Conservation (phyloP, 1,140 invertebrate genomes). For the Lordiphosa clarofinis region DNA sequence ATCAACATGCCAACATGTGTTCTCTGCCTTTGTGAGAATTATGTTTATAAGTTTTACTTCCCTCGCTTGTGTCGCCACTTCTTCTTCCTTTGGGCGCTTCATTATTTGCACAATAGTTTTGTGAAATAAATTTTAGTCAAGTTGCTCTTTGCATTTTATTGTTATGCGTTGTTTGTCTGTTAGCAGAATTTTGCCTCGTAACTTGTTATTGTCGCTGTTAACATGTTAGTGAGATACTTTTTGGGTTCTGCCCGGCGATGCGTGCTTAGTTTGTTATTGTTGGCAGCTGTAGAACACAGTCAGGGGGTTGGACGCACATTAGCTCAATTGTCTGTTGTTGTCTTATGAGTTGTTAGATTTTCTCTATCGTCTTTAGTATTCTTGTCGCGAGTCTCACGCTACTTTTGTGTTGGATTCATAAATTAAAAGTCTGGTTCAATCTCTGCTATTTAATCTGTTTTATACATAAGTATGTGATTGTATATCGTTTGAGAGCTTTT, state of each 20-base stretch:
- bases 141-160: constrained; percentile 64
- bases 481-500: too few relatives aligned
- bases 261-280: constrained; percentile 46
- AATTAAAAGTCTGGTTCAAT: constrained; percentile 52
- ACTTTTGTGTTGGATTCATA: constrained; percentile 29
- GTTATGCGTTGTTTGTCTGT: constrained; percentile 42
- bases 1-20: constrained; percentile 72
- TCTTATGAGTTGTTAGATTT: constrained; percentile 23
- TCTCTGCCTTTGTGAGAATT: constrained; percentile 28
- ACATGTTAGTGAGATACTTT: constrained; percentile 66
- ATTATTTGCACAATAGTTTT: constrained; percentile 71
- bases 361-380: constrained; percentile 13
- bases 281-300: too few relatives aligned
- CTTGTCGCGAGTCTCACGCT: constrained; percentile 11
- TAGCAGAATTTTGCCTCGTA: constrained; percentile 40
- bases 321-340: constrained; percentile 31
- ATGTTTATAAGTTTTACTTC: constrained; percentile 51
- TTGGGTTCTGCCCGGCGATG: constrained; percentile 18
- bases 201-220: constrained; percentile 75
- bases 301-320: constrained; percentile 13
- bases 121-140: constrained; percentile 61
- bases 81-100: constrained; percentile 23
- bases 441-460: constrained; percentile 49
- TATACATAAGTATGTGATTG: constrained; percentile 3
- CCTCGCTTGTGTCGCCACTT: neutral